Base-by-base conservation (phyloP, 2,797 vertebrate species). In the Hafferia zeledoni region DNA sequence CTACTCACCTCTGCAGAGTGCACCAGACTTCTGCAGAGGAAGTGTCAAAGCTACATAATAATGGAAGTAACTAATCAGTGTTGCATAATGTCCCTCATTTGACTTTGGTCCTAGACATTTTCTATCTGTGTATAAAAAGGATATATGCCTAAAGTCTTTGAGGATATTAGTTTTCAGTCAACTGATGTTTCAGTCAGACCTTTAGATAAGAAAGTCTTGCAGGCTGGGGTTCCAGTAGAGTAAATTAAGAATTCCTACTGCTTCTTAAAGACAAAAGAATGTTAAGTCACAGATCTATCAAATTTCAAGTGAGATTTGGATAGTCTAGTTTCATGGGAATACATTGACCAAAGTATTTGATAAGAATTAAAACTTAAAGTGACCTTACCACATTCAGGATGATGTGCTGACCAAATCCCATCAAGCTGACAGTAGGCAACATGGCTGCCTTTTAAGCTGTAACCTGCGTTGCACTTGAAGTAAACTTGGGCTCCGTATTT, bases 371-470 rank as follows among this genome's bases (percentile, higher is more conserved):
- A 96, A 96, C 47, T 82, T 78, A 94, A 97, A 95, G 55, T 63
- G 68, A 94, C 95, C 98, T 98, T 98, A 99, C 99, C 98, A 96
- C 99, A 99, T 91, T 97, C 93, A 37, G 98, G 98, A 89, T 97
- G 97, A 46, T 96, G 97, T 23, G 97, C 84, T 89, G 97, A 97
- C 97, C 97, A 97, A 93, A 49, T 97, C 80, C 99, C 99, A 39
- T 99, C 98, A 68, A 97, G 98, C 69, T 98, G 96, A 96, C 99
- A 99, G 94, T 98, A 97, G 96, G 98, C 97, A 60, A 98, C 94
- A 64, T 14, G 96, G 89, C 95, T 95, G 30, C 99, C 99, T 81
- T 94, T 97, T 94, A 99, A 97, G 93, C 97, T 97, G 97, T 98
- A 98, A 80, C 98, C 98, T 41, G 97, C 87, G 88, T 99, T 98